A percentile compares a stretch with the other conserved stretches of the same genome.
phyloP scores from a whole-genome alignment of 2,888 invertebrate species.

The Chrysomela aeneicollis region DNA sequence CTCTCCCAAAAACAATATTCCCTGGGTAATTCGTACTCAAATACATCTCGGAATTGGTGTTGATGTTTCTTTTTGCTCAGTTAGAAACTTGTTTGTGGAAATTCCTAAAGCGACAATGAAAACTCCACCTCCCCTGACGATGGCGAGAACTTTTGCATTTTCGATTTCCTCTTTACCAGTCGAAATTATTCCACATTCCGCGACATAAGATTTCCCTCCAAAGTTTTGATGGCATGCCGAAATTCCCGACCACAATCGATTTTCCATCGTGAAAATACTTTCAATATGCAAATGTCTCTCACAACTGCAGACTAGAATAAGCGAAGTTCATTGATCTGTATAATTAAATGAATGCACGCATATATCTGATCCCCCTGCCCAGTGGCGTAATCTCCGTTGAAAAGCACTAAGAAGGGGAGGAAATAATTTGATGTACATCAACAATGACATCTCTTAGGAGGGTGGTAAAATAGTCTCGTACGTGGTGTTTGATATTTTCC shows the following conservation, averaged over 20 bases:
- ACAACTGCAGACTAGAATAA: conserved; percentile 24
- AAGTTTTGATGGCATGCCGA: conserved; percentile 4
- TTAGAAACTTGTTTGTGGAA: not conserved
- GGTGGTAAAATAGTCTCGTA: too few species aligned
- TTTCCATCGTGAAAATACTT: conserved; percentile 35
- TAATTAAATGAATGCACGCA: conserved; percentile 43
- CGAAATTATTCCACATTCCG: conserved; percentile 1
- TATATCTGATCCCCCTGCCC: conserved; percentile 34
- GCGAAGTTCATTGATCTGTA: conserved; percentile 35
- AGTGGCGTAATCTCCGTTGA: conserved; percentile 3
- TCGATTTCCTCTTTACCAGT: not conserved
- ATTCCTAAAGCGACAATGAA: not conserved
- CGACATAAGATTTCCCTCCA: conserved; percentile 1
- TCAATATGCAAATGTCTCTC: conserved; percentile 38
- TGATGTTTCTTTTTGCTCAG: not conserved
- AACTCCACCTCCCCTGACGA: not conserved
- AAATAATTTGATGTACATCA: not conserved
- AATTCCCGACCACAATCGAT: conserved; percentile 22
- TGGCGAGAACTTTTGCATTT: not conserved
- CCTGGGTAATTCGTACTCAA: too few species aligned
- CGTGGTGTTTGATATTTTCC: too few species aligned
- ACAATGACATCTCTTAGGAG: not conserved
- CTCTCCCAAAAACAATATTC: too few species aligned
- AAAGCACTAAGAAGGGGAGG: not conserved
- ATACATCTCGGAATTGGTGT: not conserved